Evolutionary conservation across 2,113 vertebrate species (phyloP), one percentile per base, ranked within the genome.

Genomic region (Chaenocephalus aceratus): DNA sequence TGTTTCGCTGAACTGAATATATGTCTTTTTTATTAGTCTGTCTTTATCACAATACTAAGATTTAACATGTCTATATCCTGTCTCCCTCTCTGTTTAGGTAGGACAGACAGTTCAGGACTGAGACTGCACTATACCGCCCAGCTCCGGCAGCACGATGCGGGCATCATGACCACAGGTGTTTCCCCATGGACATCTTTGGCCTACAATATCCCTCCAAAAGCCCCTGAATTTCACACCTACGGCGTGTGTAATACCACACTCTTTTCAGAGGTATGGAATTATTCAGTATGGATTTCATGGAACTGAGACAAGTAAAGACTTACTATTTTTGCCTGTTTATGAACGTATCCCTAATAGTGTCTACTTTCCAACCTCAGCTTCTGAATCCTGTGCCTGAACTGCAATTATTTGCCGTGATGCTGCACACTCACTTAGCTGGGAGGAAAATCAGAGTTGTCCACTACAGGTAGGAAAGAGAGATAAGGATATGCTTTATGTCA

Each of bases 361-460:
- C 66, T 66, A 10, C 36, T 57, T 64, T 77, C 15, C 10, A 71
- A 71, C 41, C 67, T 2, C 77, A 97, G 96, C 30, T 95, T n/a
- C 52, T 90, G 18, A 60, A 80, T 30, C 84, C 93, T 0, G 6
- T 93, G 53, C 84, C 91, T 10, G 95, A 97, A 12, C 86, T 97
- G 21, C 86, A 95, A 0, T 91, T 96, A 0, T 95, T 92, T 13
- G 89, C 91, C n/a, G 93, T 89, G 58, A 3, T 95, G n/a, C 75
- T 97, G 60, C 96, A 97, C 86, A 96, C 95, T 18, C 96, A 96
- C 79, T 58, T 96, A 70, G 91, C 95, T 23, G 96, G 96, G 21
- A 91, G 88, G 16, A 92, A 94, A 72, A 48, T 96, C 74, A 89
- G 94, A 92, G 91, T 93, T 0, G 92, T 90, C 30, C 95, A 95